Evolutionary conservation across 2,888 invertebrate genomes (phyloP).

Genomic region (Ferrisia virgata): DNA sequence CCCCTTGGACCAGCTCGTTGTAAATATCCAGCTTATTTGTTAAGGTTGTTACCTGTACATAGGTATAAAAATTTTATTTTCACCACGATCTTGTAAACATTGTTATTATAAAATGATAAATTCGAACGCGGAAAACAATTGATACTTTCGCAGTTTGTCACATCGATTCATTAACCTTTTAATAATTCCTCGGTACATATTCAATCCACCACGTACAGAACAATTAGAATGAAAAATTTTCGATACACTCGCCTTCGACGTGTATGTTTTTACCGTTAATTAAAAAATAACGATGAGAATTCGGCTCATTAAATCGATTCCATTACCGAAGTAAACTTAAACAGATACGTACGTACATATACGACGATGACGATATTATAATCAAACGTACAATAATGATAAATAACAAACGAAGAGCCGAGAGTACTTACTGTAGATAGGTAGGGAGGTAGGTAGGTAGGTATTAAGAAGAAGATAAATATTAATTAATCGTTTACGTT

Average conservation of each 20-base stretch:
- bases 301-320: constrained; percentile 40
- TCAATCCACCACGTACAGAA: neutral
- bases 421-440: too few species aligned
- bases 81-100: neutral
- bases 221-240: neutral
- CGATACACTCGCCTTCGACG: neutral
- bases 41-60: too few species aligned
- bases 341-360: too few species aligned
- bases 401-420: neutral
- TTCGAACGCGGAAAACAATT: neutral
- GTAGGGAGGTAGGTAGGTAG: too few species aligned
- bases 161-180: constrained; percentile 5
- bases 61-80: too few species aligned
- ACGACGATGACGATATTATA: constrained; percentile 1
- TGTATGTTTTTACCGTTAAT: constrained; percentile 34
- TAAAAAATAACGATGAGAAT: constrained; percentile 42
- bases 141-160: neutral
- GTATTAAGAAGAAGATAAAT: neutral
- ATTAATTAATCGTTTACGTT: constrained; percentile 30
- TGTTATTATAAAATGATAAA: neutral
- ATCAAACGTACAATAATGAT: constrained; percentile 18
- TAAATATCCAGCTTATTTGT: too few species aligned
- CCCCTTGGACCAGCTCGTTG: too few species aligned
- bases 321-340: constrained; percentile 27
- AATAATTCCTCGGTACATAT: neutral